phyloP scores from a whole-genome alignment of 2,888 invertebrate species.

The Aethes cnicana region DNA sequence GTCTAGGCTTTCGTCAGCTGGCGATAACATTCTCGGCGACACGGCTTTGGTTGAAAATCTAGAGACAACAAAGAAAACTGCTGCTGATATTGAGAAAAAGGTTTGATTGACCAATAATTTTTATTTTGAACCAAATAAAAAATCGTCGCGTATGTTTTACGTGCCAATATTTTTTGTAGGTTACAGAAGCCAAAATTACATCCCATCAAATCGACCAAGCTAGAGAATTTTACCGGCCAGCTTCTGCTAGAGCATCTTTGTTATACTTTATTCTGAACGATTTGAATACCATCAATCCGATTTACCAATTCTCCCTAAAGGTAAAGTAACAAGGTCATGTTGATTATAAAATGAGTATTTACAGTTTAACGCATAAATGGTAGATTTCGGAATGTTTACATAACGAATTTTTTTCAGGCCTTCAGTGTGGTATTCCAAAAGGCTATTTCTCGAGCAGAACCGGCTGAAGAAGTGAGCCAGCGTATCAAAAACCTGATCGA shows the following conservation, averaged over 20 bases:
- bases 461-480: conserved; percentile 88
- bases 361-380: too few species aligned
- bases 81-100: conserved; percentile 96
- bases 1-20: conserved; percentile 94
- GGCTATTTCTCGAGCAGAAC: conserved; percentile 94
- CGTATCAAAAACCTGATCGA: conserved; percentile 95
- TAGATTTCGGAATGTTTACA: neutral
- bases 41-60: conserved; percentile 97
- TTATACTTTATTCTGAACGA: conserved; percentile 98
- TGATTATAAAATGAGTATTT: neutral
- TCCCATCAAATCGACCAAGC: conserved; percentile 96
- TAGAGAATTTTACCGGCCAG: conserved; percentile 93
- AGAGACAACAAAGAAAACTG: conserved; percentile 97
- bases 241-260: conserved; percentile 95
- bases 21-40: conserved; percentile 96
- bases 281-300: conserved; percentile 96
- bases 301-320: conserved; percentile 98
- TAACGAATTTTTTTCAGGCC: conserved; percentile 85
- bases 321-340: conserved; percentile 61
- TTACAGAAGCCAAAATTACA: conserved; percentile 95
- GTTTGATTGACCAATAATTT: conserved; percentile 54
- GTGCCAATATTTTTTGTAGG: conserved; percentile 58
- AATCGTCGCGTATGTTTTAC: too few species aligned
- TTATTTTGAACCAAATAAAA: too few species aligned
- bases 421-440: conserved; percentile 99